Evolutionary conservation across 2,888 invertebrate species (phyloP).

Genomic region (Apeira syringaria): DNA sequence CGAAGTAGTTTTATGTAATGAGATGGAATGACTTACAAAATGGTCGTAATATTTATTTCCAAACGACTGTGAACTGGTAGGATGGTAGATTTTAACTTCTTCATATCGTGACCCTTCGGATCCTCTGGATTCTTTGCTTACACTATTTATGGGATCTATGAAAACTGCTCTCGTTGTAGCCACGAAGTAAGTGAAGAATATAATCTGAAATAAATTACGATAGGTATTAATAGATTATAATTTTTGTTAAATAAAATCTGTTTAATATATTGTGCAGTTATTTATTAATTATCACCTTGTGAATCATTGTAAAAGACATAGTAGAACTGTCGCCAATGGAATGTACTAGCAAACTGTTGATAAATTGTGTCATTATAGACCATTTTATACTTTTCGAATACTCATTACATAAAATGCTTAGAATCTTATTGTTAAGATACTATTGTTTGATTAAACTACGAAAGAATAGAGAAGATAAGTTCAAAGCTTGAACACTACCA

Average conservation of each 20-base stretch:
- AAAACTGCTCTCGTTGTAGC: conserved; percentile 53
- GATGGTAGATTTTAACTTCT: conserved; percentile 58
- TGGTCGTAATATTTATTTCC: conserved; percentile 52
- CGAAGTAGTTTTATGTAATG: too few relatives aligned
- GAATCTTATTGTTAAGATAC: conserved; percentile 52
- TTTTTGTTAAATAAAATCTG: too few relatives aligned
- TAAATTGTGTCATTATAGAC: conserved; percentile 53
- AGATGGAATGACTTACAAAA: conserved; percentile 59
- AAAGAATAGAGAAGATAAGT: conserved; percentile 51
- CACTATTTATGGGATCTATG: conserved; percentile 45
- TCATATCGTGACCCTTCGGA: conserved; percentile 50
- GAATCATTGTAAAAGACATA: conserved; percentile 56
- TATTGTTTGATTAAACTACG: conserved; percentile 39
- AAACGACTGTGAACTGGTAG: conserved; percentile 46
- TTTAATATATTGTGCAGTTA: background rate
- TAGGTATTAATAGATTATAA: background rate
- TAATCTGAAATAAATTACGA: conserved; percentile 52
- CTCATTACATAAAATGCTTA: conserved; percentile 71
- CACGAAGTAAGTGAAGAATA: conserved; percentile 53
- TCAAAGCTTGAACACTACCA: too few relatives aligned
- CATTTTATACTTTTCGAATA: conserved; percentile 77
- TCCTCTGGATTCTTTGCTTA: conserved; percentile 8
- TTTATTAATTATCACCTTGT: conserved; percentile 47
- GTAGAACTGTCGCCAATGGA: conserved; percentile 64
- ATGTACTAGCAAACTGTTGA: conserved; percentile 71